Conservation (phyloP, 2,797 vertebrate genomes). For the Cossypha niveicapilla region DNA sequence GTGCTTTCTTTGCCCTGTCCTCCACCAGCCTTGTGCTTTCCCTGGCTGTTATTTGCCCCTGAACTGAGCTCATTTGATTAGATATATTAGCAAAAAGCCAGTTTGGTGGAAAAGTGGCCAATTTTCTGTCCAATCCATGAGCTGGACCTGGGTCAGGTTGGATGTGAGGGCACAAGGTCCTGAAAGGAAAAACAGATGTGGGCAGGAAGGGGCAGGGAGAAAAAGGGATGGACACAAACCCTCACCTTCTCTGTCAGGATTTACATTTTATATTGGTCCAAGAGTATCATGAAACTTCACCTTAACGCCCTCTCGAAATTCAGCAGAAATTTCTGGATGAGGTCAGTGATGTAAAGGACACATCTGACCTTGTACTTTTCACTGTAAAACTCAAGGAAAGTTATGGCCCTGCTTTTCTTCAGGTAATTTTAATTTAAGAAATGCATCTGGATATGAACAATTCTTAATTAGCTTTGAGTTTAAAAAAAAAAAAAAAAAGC, state of each 20-base stretch:
- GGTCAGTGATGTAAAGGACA: neutral
- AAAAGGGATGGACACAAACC: rapidly evolving
- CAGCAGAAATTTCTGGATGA: neutral
- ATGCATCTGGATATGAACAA: neutral
- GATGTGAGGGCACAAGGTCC: neutral
- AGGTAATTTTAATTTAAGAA: neutral
- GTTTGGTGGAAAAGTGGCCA: neutral
- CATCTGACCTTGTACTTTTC: neutral
- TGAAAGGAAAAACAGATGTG: neutral
- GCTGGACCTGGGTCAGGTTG: neutral
- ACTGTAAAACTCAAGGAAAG: neutral
- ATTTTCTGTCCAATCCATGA: neutral
- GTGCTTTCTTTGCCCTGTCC: neutral
- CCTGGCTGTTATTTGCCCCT: neutral
- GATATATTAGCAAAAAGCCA: neutral
- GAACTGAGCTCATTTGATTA: neutral
- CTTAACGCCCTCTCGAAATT: neutral
- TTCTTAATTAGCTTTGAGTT: neutral
- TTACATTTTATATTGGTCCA: neutral
- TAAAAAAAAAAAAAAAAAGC: neutral
- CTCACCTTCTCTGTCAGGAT: neutral
- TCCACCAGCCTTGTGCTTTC: neutral
- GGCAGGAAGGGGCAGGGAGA: neutral
- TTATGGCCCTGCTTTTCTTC: neutral
- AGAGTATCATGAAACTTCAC: neutral